Base-by-base conservation (phyloP, 2,888 invertebrate species). In the Brachypterus glaber region DNA sequence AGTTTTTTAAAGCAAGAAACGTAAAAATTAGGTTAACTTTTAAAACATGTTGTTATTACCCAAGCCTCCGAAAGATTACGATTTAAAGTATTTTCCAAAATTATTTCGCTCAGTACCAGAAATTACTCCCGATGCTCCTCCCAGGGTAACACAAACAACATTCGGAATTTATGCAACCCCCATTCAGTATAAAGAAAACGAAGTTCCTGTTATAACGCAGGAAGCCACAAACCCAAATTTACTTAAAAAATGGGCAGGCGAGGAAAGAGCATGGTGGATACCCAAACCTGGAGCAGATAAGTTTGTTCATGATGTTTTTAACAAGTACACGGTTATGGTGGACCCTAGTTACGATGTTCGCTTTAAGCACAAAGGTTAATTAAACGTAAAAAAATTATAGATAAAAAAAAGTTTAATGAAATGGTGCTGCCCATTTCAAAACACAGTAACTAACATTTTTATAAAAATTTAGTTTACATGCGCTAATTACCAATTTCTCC, bases 251-350 rank as follows among this genome's bases (percentile, higher is more conserved):
- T 70, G 72, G 72, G 65, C 70, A 4, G 46, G 57, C 8, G 63
- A 57, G 17, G 70, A 68, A 24, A 71, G 67, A 47, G 73, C 72
- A 0, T 68, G 64, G 43, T 75, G 74, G 74, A 70, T 76, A 1
- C 69, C 69, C 50, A 69, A 68, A 48, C 74, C 74, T 2, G 74
- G 73, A 0, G 70, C 75, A 47, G 74, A 71, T 4, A 71, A 70
- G 39, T 66, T 65, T 1, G 52, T 75, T 2, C 68, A 73, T 39
- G 71, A 73, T 16, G 64, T 73, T 1, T 68, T 59, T 48, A 60
- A 64, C 41, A 64, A 61, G 25, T 71, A 66, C 45, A 66, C 62
- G 3, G 46, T 51, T 4, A 37, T 44, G 17, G 46, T 46, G 3
- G 26, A 30, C 4, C 39, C 43, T 4, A 52, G 46, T 39, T 57